phyloP scores from a whole-genome alignment of 2,888 invertebrate genomes.

The Nymphalis c-album region DNA sequence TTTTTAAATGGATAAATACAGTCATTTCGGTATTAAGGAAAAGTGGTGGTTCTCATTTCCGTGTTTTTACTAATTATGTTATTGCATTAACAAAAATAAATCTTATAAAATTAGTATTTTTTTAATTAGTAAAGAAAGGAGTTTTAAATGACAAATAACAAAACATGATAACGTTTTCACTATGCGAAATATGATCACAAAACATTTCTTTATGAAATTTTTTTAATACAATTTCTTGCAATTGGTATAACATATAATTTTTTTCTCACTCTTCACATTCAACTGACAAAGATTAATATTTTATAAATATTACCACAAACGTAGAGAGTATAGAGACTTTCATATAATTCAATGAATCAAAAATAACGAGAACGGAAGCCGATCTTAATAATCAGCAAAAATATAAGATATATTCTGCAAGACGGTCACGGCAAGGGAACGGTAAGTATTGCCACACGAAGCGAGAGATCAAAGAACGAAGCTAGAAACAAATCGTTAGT shows the following conservation, averaged over 20 bases:
- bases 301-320: neutral
- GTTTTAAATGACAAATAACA: no score
- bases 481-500: constrained; percentile 15
- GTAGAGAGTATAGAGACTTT: neutral
- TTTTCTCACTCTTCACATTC: neutral
- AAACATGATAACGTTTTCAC: no score
- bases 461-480: constrained; percentile 24
- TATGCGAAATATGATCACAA: no score
- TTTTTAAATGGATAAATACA: constrained; percentile 14
- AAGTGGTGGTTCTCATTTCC: neutral
- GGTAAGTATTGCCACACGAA: constrained; percentile 23
- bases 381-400: constrained; percentile 25
- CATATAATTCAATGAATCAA: constrained; percentile 18
- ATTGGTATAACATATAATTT: no score
- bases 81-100: no score
- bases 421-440: constrained; percentile 18
- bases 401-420: constrained; percentile 22
- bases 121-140: no score
- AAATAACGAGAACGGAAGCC: constrained; percentile 26
- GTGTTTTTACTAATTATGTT: neutral
- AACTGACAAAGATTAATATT: neutral
- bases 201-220: no score
- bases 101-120: no score
- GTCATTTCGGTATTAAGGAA: constrained; percentile 1
- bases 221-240: no score